phyloP scores from a whole-genome alignment of 2,888 invertebrate species.

The Dryocosmus kuriphilus region DNA sequence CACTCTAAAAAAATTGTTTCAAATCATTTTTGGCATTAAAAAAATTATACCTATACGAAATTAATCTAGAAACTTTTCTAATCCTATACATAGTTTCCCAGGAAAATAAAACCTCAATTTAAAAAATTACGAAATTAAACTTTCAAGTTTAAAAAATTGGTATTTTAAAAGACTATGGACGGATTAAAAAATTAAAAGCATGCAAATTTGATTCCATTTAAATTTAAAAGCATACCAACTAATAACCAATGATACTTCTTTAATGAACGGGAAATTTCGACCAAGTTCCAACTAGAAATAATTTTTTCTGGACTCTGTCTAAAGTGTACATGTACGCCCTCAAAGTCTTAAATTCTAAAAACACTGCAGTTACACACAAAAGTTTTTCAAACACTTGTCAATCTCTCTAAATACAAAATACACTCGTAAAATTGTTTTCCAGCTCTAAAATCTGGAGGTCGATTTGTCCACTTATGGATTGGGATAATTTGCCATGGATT shows the following conservation, averaged over 20 bases:
- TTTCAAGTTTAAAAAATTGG: too few species aligned
- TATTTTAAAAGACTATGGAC: too few species aligned
- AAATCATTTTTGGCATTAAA: too few species aligned
- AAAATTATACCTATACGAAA: too few species aligned
- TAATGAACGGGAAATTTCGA: neutral
- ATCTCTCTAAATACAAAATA: neutral
- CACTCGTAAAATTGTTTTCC: slow-evolving; percentile 53
- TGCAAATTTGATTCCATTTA: too few species aligned
- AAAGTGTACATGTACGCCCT: neutral
- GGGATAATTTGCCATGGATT: slow-evolving; percentile 86
- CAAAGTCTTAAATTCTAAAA: slow-evolving; percentile 17
- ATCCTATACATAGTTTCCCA: neutral
- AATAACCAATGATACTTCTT: neutral
- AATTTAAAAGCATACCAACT: too few species aligned
- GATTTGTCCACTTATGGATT: slow-evolving; percentile 88
- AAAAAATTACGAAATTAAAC: too few species aligned
- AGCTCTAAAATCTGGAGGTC: slow-evolving; percentile 86
- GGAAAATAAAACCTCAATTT: too few species aligned
- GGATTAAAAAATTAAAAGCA: too few species aligned
- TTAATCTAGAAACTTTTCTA: neutral
- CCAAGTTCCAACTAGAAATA: neutral
- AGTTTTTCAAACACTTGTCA: neutral
- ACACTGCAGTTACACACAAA: neutral
- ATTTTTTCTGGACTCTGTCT: neutral
- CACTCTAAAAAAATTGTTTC: neutral